These are phyloP conservation scores for Sebastes iracundus DNA, from an alignment of 2,797 vertebrate genomes.

Conservation along the genomic window DNA sequence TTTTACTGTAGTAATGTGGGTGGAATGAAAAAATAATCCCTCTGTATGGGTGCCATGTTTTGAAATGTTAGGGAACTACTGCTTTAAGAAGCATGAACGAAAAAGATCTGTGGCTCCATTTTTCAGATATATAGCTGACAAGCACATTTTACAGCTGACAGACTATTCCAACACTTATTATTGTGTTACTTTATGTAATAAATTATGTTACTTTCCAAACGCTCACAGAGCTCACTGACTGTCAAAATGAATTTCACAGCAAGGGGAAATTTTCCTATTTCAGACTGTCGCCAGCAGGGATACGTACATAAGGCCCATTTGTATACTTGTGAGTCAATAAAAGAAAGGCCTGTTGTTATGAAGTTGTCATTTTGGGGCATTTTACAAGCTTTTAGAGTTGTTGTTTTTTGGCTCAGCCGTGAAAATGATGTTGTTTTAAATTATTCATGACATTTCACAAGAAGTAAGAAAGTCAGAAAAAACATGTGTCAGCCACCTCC, in stretches of 20 bases:
- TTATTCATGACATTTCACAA: background rate
- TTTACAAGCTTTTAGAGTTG: background rate
- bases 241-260: slow-evolving; percentile 11
- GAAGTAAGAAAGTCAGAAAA: background rate
- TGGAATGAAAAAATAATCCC: background rate
- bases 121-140: background rate
- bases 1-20: background rate
- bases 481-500: background rate
- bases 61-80: background rate
- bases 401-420: background rate
- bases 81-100: background rate
- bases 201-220: slow-evolving; percentile 16
- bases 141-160: slow-evolving; percentile 3
- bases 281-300: slow-evolving; percentile 9
- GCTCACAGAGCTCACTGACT: background rate
- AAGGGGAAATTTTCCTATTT: background rate
- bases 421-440: background rate
- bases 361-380: background rate
- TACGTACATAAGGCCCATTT: background rate
- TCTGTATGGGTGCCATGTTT: background rate
- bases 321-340: slow-evolving; percentile 3
- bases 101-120: background rate
- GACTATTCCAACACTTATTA: background rate
- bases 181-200: background rate
- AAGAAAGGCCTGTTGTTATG: background rate